These are phyloP conservation scores for Characodon lateralis DNA, from an alignment of 2,797 vertebrate species.

Conservation along the genomic window DNA sequence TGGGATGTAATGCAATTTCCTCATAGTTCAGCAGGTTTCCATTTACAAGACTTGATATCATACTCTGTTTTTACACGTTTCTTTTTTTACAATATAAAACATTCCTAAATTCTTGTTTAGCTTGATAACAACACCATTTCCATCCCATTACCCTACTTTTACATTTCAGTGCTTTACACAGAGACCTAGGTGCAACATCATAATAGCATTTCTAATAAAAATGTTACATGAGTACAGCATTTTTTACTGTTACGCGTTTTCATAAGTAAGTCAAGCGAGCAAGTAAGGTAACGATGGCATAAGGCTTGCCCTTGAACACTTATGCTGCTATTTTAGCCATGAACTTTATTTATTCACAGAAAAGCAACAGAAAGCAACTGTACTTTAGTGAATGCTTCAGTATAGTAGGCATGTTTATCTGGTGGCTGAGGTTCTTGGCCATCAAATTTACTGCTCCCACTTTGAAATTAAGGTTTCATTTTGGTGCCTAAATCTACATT, in stretches of 20 bases:
- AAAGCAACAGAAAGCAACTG: conserved; percentile 60
- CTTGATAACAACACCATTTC: neutral
- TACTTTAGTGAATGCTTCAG: conserved; percentile 55
- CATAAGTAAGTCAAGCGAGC: neutral
- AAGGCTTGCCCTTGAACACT: conserved; percentile 4
- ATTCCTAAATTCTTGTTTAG: neutral
- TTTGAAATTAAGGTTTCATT: conserved; percentile 1
- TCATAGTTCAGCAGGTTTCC: conserved; percentile 52
- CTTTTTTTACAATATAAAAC: neutral
- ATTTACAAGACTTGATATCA: conserved; percentile 14
- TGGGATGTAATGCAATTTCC: conserved; percentile 39
- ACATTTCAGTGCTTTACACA: neutral
- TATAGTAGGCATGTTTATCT: conserved; percentile 65
- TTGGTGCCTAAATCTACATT: conserved; percentile 1
- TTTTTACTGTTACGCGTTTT: conserved; percentile 5
- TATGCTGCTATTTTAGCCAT: conserved; percentile 42
- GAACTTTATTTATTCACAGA: conserved; percentile 30
- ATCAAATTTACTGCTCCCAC: conserved; percentile 37
- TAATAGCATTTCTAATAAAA: neutral
- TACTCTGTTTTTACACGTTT: conserved; percentile 1
- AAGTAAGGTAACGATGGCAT: neutral
- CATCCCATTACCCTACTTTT: neutral
- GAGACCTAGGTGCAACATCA: neutral
- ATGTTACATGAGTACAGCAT: neutral
- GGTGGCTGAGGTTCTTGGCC: conserved; percentile 62